Base-by-base conservation (phyloP, 2,113 vertebrate genomes). In the Microcebus murinus region DNA sequence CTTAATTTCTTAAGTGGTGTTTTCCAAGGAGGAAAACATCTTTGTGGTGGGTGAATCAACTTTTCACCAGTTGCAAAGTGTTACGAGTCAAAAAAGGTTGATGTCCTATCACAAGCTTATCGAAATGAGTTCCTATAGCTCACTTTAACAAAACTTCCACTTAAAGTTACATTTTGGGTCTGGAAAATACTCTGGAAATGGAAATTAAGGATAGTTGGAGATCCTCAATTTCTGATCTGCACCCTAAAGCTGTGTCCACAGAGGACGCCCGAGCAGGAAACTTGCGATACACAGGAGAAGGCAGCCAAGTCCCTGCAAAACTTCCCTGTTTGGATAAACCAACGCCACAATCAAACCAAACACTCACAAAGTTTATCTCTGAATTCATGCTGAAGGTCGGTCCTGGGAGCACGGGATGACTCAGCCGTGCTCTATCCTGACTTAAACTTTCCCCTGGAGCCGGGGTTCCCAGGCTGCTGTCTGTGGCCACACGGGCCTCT, bases 321-420 rank as follows among this genome's bases (percentile, higher is more conserved):
- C 89, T 89, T 93, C 88, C 91, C 89, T 97, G 93, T 95, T 97
- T 95, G 87, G 50, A 91, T 20, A 79, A 9, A 42, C 89, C 50
- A 9, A 93, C 63, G 80, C 74, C 90, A 91, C 68, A 77, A 70
- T 68, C 0, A 84, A 88, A 70, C 61, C 93, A 73, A 96, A 94
- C 93, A 76, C 68, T 50, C 82, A 25, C 86, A 6, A 48, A 95
- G 93, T 96, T 96, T 93, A 97, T 89, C 86, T 96, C 45, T 3
- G 3, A 20, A n/a, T 68, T 80, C 68, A 20, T 48, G 65, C 39
- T 27, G 6, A n/a, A 89, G 74, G 59, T 70, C 59, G 4, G 50
- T 82, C 76, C 73, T 27, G 67, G 45, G 45, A 45, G 45, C 42
- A 42, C 55, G 0, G 2, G 61, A 68, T 81, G 86, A 74, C 55